A percentile compares a stretch with the other conserved stretches of the same genome.
Conservation (phyloP, 1,140 invertebrate species). For the Melipona quadrifasciata region DNA sequence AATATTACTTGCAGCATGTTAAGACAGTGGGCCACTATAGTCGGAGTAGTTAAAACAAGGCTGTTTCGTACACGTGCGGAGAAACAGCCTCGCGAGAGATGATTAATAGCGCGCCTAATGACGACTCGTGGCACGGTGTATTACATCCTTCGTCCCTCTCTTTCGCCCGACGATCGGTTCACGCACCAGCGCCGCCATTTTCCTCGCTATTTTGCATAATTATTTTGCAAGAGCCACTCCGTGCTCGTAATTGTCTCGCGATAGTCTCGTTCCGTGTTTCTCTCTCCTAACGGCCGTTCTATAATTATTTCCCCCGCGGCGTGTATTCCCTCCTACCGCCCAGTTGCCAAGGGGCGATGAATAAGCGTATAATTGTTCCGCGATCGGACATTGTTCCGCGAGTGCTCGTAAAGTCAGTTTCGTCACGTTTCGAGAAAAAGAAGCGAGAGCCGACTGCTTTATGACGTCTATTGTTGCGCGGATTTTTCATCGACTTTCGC, state of each 20-base stretch:
- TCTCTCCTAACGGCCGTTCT: slow-evolving; percentile 19
- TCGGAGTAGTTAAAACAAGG: background rate
- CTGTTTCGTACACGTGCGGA: background rate
- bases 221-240: slow-evolving; percentile 10
- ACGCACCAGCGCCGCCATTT: background rate
- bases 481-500: background rate
- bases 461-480: background rate
- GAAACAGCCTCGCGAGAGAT: background rate
- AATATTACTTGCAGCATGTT: background rate
- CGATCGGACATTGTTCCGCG: background rate
- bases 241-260: slow-evolving; percentile 18
- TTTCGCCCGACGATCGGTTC: background rate
- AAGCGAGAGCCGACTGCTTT: background rate
- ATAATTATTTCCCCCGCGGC: slow-evolving; percentile 17
- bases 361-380: background rate
- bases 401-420: background rate
- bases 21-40: background rate
- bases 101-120: background rate
- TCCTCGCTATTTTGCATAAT: slow-evolving; percentile 18
- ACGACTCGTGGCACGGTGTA: background rate
- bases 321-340: background rate
- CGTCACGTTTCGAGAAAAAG: background rate
- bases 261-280: slow-evolving; percentile 1
- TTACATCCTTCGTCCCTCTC: no score
- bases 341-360: background rate